Evolutionary conservation across 2,888 invertebrate genomes (phyloP), one percentile per base, ranked within the genome.

Genomic region (Mantis religiosa): DNA sequence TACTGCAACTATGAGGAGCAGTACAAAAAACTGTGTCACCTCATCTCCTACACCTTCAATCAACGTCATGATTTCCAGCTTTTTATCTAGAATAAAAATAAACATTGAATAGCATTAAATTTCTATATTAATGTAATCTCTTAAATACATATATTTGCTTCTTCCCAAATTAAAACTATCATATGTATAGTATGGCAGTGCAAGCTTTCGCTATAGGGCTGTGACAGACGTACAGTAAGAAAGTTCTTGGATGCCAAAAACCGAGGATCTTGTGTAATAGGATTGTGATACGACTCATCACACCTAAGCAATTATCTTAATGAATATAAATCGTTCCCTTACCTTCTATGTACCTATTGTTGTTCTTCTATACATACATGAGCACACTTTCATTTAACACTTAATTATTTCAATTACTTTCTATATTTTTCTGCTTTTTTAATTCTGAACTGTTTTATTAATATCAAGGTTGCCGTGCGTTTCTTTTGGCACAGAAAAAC

Each of bases 31-130:
- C 92, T 97, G 95, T 87, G 96, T 95, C 90, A 98, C 97, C 94
- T 97, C 97, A 93, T 97, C 97, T 34, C 97, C 97, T 89, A 98
- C 94, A 85, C 97, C 97, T 92, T 97, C 97, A 91, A 97, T 96
- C 92, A 97, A 93, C 91, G 96, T 94, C 97, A 97, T 97, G 81
- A 41, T 30, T 87, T 34, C 8, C 15, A 82, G n/a, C 34, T n/a
- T 82, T 14, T 41, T 85, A 82, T 28, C 88, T 92, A 92, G 95
- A 92, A 87, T 89, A 84, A 87, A 71, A 27, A n/a, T 20, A 4
- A 30, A 12, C 41, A 85, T 27, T 41, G 41, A 41, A 41, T 8
- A 34, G 8, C 12, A 41, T 12, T 41, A 41, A 9, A 41, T 9
- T 41, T 2, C 9, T 12, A 41, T 6, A 12, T 34, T 7, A 34